These are phyloP conservation scores for Cherax quadricarinatus DNA, from an alignment of 1,140 invertebrate genomes.

Conservation along the genomic window DNA sequence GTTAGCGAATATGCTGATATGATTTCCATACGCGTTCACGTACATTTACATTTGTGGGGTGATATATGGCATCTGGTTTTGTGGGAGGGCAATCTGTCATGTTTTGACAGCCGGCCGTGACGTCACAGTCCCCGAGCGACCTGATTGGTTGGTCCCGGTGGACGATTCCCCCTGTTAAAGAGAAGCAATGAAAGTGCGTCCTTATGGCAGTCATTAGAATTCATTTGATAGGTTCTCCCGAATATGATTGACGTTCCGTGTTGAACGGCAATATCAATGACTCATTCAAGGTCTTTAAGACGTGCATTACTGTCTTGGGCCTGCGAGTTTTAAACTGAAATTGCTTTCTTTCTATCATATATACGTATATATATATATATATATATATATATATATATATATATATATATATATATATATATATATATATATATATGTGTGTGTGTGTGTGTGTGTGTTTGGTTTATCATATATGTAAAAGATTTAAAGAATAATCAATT, in stretches of 20 bases:
- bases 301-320: too few species aligned
- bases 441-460: too few species aligned
- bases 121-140: conserved; percentile 31
- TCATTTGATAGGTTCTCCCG: not conserved
- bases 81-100: conserved; percentile 64
- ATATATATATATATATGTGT: too few species aligned
- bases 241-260: not conserved
- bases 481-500: too few species aligned
- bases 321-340: too few species aligned
- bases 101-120: conserved; percentile 57
- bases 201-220: not conserved
- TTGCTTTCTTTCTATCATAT: too few species aligned
- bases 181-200: not conserved
- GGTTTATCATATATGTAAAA: too few species aligned
- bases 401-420: too few species aligned
- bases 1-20: not conserved
- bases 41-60: not conserved
- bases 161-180: not conserved
- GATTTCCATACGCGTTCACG: not conserved
- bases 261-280: not conserved
- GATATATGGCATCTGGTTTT: conserved; percentile 57
- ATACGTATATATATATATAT: too few species aligned
- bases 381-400: too few species aligned
- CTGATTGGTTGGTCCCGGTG: conserved; percentile 33
- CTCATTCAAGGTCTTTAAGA: too few species aligned